Base-by-base conservation (phyloP, 2,113 vertebrate genomes). In the Brachyhypopomus occidentalis region DNA sequence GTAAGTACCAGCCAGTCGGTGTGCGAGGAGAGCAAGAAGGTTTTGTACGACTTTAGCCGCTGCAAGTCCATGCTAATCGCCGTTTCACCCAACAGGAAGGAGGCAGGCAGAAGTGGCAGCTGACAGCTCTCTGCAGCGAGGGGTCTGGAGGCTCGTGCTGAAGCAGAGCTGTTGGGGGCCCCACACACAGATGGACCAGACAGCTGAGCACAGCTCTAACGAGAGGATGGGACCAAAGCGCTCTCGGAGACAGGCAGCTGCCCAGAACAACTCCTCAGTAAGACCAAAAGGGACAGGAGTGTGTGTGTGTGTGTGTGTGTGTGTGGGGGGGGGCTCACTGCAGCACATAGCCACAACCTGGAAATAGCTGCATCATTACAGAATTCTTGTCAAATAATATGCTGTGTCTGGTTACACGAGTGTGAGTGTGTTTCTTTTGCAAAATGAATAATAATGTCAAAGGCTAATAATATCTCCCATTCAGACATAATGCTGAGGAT, bases 131-230 rank as follows among this genome's bases (percentile, higher is more conserved):
- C 72, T 72, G 64, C 72, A 66, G 45, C 75, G 73, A 70, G 76
- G 77, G 84, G 58, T 78, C 76, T 79, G 64, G 30, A 82, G 64
- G 64, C 56, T 17, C 20, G 63, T 59, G 58, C 72, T 74, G 71
- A 80, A 74, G 70, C 59, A 66, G 41, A 80, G 77, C 77, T 38
- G 59, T 73, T 80, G 72, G 84, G 66, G 74, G 30, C 30, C 58
- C 80, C 80, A 82, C 80, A 82, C 72, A 67, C 84, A 83, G 80
- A 85, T 85, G 84, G 80, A 85, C 79, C 64, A 70, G 84, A 85
- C 79, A 85, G 84, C 64, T 76, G 80, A 85, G 70, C 81, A 64
- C 72, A 80, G 80, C 59, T 78, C 12, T 75, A 76, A 82, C 17
- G 30, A 85, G 84, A 41, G 64, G 9, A 16, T 36, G 55, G 62